Conservation (phyloP, 2,888 invertebrate species). For the Zygogramma bicolorata region DNA sequence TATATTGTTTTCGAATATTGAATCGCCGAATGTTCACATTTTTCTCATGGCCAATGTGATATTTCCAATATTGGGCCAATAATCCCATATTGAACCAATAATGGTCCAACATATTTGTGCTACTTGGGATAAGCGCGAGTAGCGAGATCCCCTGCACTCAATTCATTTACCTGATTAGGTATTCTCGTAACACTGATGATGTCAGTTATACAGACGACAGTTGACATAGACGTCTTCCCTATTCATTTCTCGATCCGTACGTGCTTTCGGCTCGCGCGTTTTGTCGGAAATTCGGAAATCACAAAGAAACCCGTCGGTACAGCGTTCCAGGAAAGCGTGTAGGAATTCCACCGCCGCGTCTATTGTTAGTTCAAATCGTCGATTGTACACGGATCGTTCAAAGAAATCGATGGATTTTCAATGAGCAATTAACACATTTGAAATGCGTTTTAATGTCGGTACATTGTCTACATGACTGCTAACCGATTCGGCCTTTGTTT, state of each 20-base stretch:
- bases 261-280: not conserved
- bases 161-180: not conserved
- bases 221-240: not conserved
- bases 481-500: no score
- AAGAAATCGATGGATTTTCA: constrained; percentile 10
- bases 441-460: not conserved
- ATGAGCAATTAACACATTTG: constrained; percentile 11
- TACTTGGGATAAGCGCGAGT: no score
- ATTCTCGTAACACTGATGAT: not conserved
- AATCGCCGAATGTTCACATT: no score
- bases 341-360: constrained; percentile 23
- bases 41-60: no score
- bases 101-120: no score
- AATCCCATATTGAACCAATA: no score
- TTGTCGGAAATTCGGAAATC: constrained; percentile 16
- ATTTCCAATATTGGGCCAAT: no score
- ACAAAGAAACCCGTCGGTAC: constrained; percentile 18
- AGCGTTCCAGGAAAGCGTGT: constrained; percentile 20
- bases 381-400: constrained; percentile 15
- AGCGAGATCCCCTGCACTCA: no score
- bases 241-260: constrained; percentile 9
- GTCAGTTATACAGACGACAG: not conserved
- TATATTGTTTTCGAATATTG: no score
- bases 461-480: not conserved
- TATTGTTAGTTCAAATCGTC: constrained; percentile 30